Conservation (phyloP, 2,113 vertebrate genomes). For the Seriola quinqueradiata region DNA sequence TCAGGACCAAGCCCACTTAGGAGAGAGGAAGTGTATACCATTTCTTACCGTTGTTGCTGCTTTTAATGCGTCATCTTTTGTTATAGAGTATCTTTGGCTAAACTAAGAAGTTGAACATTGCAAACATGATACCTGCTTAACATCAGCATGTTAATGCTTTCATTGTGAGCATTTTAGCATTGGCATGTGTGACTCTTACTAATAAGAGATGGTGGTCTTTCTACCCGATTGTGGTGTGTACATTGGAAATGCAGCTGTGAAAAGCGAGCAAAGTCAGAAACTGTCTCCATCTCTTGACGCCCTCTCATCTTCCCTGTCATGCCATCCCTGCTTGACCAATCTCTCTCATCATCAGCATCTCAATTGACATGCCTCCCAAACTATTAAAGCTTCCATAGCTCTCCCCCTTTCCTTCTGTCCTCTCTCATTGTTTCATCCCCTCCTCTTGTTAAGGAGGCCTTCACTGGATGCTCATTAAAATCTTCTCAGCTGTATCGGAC, state of each 20-base stretch:
- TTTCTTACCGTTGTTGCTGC: too few relatives aligned
- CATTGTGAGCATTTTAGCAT: too few relatives aligned
- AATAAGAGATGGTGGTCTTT: neutral
- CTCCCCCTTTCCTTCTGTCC: slow-evolving; percentile 9
- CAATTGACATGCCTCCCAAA: slow-evolving; percentile 33
- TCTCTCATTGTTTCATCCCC: slow-evolving; percentile 17
- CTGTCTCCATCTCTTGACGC: neutral
- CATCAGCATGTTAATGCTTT: too few relatives aligned
- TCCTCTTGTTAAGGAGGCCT: slow-evolving; percentile 48
- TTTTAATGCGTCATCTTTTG: too few relatives aligned
- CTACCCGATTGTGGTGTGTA: neutral
- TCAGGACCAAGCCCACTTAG: too few relatives aligned
- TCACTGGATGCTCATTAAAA: slow-evolving; percentile 64
- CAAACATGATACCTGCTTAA: too few relatives aligned
- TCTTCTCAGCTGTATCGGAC: slow-evolving; percentile 58
- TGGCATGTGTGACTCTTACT: too few relatives aligned
- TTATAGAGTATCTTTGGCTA: neutral
- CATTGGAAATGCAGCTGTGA: neutral
- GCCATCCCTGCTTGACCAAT: slow-evolving; percentile 45
- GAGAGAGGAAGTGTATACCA: too few relatives aligned
- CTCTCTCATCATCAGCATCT: slow-evolving; percentile 46
- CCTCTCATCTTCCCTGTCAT: slow-evolving; percentile 1
- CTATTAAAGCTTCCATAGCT: slow-evolving; percentile 19
- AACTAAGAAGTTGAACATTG: neutral
- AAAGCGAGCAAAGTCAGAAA: neutral